Base-by-base conservation (phyloP, 2,113 vertebrate genomes). In the Pygoscelis antarcticus region DNA sequence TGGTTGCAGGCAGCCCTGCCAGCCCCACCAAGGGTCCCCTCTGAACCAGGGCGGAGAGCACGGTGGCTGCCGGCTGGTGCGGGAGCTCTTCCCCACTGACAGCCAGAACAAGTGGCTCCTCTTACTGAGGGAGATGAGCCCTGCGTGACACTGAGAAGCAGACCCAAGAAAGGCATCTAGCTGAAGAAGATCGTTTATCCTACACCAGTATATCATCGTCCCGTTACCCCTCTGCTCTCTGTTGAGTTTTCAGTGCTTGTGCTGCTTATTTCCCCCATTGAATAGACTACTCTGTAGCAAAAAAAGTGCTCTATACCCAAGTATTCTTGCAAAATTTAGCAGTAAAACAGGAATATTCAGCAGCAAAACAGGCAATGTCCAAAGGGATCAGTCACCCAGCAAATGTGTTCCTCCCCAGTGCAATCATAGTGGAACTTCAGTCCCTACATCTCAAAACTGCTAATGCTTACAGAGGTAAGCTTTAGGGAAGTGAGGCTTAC, bases 61-160 rank as follows among this genome's bases (percentile, higher is more conserved):
- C 7, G 5, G 64, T 0, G 1, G 61, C 47, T 69, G 58, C 42
- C 0, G 0, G 21, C 25, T 25, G 32, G n/a, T n/a, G 27, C 4
- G 1, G 38, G 21, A 68, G 20, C 57, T 60, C 29, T 61, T 76
- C 11, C 66, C 26, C 27, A 14, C 34, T 46, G 52, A 54, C n/a
- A 76, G n/a, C 40, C 62, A 84, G 26, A 25, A 87, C 22, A n/a
- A 87, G 49, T 16, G 10, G 30, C 36, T 75, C 30, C 65, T 46
- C 26, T 85, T 51, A 32, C 6, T 2, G 1, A 68, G 26, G 16
- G 10, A 71, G 36, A 72, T 1, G 4, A 83, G 23, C 21, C 32
- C 47, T 40, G 46, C 13, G 3, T 6, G n/a, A 55, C 57, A 51
- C 5, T 8, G 21, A 54, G 15, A 82, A 30, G 52, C 2, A 13